A percentile compares a stretch with the other conserved stretches of the same genome.
These are phyloP conservation scores for Etia nguti DNA, from an alignment of 2,113 vertebrate genomes.

Conservation along the genomic window DNA sequence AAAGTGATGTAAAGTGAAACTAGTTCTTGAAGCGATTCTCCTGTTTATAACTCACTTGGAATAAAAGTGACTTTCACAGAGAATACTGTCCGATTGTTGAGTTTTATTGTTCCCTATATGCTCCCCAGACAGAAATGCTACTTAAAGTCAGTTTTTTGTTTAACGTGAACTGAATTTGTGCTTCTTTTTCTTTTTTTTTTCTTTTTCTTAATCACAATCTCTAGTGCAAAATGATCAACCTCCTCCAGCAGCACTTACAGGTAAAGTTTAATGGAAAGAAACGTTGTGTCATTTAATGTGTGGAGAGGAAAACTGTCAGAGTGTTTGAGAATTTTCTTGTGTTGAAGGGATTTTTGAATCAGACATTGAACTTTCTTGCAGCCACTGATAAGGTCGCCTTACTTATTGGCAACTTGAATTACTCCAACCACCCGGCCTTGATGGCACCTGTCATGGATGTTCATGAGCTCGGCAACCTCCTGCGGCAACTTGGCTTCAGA, in stretches of 20 bases:
- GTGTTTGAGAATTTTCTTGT: not conserved
- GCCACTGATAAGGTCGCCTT: conserved; percentile 85
- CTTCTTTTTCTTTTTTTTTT: not conserved
- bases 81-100: not conserved
- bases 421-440: conserved; percentile 76
- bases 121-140: not conserved
- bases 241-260: conserved; percentile 39
- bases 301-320: not conserved
- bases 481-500: conserved; percentile 79
- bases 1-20: conserved; percentile 67
- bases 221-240: conserved; percentile 31
- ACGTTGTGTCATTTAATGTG: not conserved
- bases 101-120: not conserved
- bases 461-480: conserved; percentile 76
- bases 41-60: not conserved
- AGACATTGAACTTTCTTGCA: conserved; percentile 39
- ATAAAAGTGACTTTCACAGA: not conserved
- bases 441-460: conserved; percentile 82
- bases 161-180: not conserved
- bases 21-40: not conserved
- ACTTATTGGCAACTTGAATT: conserved; percentile 83
- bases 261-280: conserved; percentile 38
- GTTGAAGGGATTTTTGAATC: not conserved
- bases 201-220: not conserved
- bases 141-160: not conserved